Evolutionary conservation across 2,113 vertebrate genomes (phyloP).

Genomic region (Eulemur rufifrons): DNA sequence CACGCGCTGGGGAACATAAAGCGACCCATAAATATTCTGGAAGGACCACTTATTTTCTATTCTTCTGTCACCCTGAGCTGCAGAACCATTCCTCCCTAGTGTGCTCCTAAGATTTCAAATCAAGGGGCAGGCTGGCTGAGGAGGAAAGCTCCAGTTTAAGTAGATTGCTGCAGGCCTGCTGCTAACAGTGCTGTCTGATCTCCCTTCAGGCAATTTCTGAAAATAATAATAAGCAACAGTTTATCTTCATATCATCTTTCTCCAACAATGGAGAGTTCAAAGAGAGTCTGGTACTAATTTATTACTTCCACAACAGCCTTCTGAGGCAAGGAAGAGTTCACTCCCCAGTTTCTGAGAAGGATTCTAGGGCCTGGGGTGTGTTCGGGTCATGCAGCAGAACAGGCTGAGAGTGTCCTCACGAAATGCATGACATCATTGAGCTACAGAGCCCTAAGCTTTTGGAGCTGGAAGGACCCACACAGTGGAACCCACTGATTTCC

Average conservation of each 20-base stretch:
- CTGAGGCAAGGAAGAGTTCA: not conserved
- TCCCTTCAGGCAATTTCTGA: conserved; percentile 39
- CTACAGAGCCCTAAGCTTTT: not conserved
- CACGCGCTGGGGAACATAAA: not conserved
- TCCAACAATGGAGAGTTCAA: conserved; percentile 6
- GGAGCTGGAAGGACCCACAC: not conserved
- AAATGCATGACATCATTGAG: not conserved
- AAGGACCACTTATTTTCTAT: conserved; percentile 49
- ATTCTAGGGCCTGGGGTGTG: not conserved
- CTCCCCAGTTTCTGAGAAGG: not conserved
- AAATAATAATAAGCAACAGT: conserved; percentile 52
- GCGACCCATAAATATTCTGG: conserved; percentile 70
- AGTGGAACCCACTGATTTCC: not conserved
- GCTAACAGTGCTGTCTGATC: not conserved
- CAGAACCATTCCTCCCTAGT: not conserved
- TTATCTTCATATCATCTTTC: not conserved
- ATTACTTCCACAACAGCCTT: not conserved
- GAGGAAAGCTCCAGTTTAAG: not conserved
- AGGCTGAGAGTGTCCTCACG: not conserved
- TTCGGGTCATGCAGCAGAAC: not conserved
- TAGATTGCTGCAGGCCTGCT: not conserved
- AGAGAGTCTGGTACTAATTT: not conserved
- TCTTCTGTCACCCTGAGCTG: conserved; percentile 28
- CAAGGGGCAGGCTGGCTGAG: not conserved
- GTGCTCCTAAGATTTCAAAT: not conserved